A percentile compares a stretch with the other conserved stretches of the same genome.
These are phyloP conservation scores for Pachycephala philippinensis DNA, from an alignment of 2,113 vertebrate species.

Conservation along the genomic window DNA sequence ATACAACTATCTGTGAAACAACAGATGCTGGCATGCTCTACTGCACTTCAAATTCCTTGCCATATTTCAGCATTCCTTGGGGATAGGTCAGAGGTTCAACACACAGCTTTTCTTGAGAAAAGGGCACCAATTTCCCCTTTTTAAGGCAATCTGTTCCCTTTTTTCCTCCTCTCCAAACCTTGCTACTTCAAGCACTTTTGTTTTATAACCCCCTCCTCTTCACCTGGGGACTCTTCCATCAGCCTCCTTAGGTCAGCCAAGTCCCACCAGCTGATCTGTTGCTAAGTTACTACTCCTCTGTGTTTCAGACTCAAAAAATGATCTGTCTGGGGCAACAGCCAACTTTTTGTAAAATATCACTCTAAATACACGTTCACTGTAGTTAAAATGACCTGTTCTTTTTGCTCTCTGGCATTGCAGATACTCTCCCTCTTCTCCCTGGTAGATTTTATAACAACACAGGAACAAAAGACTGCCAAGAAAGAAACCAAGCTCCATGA, in stretches of 20 bases:
- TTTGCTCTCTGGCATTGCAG: background rate
- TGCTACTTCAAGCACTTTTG: background rate
- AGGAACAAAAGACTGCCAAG: background rate
- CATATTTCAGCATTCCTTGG: background rate
- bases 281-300: conserved; percentile 13
- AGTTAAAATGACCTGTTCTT: background rate
- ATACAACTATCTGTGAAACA: background rate
- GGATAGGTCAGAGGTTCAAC: background rate
- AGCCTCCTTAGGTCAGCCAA: background rate
- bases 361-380: background rate
- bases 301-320: background rate
- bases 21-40: background rate
- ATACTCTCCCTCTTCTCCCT: background rate
- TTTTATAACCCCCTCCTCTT: background rate
- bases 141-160: background rate
- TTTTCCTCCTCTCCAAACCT: background rate
- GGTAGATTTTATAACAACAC: background rate
- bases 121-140: background rate
- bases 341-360: background rate
- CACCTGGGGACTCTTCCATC: background rate
- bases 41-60: background rate
- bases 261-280: background rate
- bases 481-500: background rate
- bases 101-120: background rate
- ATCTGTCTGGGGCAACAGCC: conserved; percentile 18